A percentile compares a stretch with the other conserved stretches of the same genome.
Conservation (phyloP, 1,140 invertebrate genomes). For the Orchestia grillus region DNA sequence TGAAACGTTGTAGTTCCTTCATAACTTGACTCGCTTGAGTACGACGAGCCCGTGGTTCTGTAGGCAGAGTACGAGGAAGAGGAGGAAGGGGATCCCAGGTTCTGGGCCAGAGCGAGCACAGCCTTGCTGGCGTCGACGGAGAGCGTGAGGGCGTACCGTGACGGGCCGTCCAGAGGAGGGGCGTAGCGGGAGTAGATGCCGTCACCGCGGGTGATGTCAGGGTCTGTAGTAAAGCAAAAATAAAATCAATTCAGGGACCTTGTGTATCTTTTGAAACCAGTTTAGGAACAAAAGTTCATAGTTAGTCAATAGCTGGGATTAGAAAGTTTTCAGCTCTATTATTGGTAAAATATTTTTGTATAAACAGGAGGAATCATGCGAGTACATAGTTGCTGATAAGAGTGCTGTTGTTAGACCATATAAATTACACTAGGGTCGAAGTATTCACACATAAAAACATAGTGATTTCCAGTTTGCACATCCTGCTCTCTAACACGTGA, state of each 20-base stretch:
- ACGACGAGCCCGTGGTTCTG: neutral
- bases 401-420: too few species aligned
- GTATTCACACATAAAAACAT: too few species aligned
- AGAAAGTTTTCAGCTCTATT: neutral
- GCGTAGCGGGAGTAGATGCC: slow-evolving; percentile 78
- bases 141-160: slow-evolving; percentile 64
- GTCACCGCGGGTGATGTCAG: slow-evolving; percentile 78
- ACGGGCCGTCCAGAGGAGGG: slow-evolving; percentile 69
- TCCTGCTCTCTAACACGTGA: too few species aligned
- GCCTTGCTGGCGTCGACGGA: slow-evolving; percentile 65
- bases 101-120: slow-evolving; percentile 60
- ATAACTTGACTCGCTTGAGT: neutral
- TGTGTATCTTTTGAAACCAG: neutral
- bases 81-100: slow-evolving; percentile 38
- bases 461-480: too few species aligned
- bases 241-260: neutral
- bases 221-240: slow-evolving; percentile 73
- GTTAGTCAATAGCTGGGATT: neutral
- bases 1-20: slow-evolving; percentile 37
- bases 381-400: too few species aligned
- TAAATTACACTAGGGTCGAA: too few species aligned
- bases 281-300: neutral
- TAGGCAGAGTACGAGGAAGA: slow-evolving; percentile 2
- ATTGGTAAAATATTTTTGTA: too few species aligned
- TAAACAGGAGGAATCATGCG: too few species aligned